Evolutionary conservation across 1,140 invertebrate species (phyloP).

Genomic region (Popillia japonica): DNA sequence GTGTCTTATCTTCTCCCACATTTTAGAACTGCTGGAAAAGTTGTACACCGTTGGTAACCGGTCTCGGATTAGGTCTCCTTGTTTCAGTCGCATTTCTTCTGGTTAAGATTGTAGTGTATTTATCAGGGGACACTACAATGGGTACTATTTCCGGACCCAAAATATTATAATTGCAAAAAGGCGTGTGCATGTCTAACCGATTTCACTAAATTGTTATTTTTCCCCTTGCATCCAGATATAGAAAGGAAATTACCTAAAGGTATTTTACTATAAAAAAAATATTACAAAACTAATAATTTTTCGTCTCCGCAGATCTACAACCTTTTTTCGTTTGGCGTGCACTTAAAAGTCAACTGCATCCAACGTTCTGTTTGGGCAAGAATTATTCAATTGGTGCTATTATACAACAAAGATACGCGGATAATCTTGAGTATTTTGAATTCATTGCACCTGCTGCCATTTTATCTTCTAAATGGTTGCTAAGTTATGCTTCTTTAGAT

Average conservation of each 20-base stretch:
- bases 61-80: background rate
- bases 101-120: background rate
- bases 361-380: constrained; percentile 6
- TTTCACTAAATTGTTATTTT: background rate
- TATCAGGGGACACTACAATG: background rate
- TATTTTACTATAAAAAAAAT: background rate
- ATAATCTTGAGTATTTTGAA: background rate
- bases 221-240: background rate
- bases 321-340: background rate
- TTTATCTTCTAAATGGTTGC: background rate
- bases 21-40: background rate
- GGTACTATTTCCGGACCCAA: background rate
- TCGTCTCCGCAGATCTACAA: too few species aligned
- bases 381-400: constrained; percentile 19
- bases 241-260: background rate
- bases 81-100: background rate
- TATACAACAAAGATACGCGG: background rate
- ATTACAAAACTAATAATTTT: background rate
- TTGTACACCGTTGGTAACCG: background rate
- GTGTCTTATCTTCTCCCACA: background rate
- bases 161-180: background rate
- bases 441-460: background rate
- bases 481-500: background rate
- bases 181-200: background rate
- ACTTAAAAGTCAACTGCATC: background rate